phyloP scores from a whole-genome alignment of 2,888 invertebrate genomes.

The Catocala sponsa region DNA sequence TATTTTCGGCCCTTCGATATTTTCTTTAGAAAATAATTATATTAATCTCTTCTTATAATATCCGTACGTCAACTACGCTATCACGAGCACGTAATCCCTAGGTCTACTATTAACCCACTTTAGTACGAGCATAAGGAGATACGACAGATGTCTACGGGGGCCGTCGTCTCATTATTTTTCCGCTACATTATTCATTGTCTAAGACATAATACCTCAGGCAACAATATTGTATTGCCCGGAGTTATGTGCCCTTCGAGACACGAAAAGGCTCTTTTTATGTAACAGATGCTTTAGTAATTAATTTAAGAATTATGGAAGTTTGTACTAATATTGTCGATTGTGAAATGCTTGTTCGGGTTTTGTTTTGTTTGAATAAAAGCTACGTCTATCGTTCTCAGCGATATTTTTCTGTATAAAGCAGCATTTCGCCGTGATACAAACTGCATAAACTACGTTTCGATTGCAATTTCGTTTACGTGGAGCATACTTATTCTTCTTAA shows the following conservation, averaged over 20 bases:
- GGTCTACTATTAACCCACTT: slow-evolving; percentile 36
- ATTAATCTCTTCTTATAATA: slow-evolving; percentile 6
- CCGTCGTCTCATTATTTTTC: slow-evolving; percentile 64
- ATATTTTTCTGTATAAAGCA: no score
- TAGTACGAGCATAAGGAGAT: slow-evolving; percentile 21
- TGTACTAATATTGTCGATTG: neutral
- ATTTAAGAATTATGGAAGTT: slow-evolving; percentile 10
- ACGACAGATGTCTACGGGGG: slow-evolving; percentile 56
- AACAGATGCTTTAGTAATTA: slow-evolving; percentile 18
- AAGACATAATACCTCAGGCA: slow-evolving; percentile 48
- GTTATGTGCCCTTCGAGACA: slow-evolving; percentile 29
- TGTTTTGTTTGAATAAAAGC: no score
- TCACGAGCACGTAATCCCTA: slow-evolving; percentile 26
- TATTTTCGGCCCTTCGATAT: neutral
- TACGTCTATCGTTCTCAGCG: no score
- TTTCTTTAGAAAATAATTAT: neutral
- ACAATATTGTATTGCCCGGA: slow-evolving; percentile 37
- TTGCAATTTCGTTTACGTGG: no score
- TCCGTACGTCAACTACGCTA: neutral
- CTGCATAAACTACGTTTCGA: no score
- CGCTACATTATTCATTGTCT: slow-evolving; percentile 66
- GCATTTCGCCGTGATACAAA: no score
- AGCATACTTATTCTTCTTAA: no score
- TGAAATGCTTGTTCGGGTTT: no score
- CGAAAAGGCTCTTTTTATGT: slow-evolving; percentile 18